Percentiles rank a stretch among this genome's conserved stretches.
phyloP scores from a whole-genome alignment of 2,113 vertebrate species.

The Malurus melanocephalus region DNA sequence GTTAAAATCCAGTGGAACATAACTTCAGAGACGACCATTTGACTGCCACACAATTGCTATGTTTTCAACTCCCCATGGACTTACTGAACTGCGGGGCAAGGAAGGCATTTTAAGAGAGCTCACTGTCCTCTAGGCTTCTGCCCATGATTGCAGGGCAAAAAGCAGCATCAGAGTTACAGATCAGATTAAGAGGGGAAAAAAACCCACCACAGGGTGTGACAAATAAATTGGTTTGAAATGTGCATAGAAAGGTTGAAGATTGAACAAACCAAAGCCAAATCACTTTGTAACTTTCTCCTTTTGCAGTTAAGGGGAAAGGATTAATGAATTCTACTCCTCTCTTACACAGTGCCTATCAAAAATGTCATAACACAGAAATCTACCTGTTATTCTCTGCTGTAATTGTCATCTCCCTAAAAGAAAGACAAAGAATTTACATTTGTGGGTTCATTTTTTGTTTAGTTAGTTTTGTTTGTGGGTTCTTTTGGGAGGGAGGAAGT shows the following conservation, averaged over 20 bases:
- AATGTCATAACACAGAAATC: not conserved
- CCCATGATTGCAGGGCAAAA: not conserved
- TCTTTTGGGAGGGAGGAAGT: accelerated
- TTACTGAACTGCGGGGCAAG: not conserved
- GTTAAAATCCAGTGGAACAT: accelerated
- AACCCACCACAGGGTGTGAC: not conserved
- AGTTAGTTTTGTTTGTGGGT: not conserved
- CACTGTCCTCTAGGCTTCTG: not conserved
- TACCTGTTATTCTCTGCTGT: not conserved
- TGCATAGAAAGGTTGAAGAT: not conserved
- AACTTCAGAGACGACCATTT: not conserved
- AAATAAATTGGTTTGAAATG: not conserved
- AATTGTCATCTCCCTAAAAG: not conserved
- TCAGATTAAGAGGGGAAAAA: not conserved
- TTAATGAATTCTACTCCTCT: not conserved
- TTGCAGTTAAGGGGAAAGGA: not conserved
- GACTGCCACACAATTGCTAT: not conserved
- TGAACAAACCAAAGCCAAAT: not conserved
- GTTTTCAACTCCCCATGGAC: accelerated
- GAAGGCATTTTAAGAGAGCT: not conserved
- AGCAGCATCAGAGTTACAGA: not conserved
- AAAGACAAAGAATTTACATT: not conserved
- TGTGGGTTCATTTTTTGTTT: not conserved
- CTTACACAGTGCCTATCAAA: not conserved
- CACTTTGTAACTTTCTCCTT: not conserved